These are phyloP conservation scores for Aphelinus certus DNA, from an alignment of 1,140 invertebrate genomes.

Conservation along the genomic window DNA sequence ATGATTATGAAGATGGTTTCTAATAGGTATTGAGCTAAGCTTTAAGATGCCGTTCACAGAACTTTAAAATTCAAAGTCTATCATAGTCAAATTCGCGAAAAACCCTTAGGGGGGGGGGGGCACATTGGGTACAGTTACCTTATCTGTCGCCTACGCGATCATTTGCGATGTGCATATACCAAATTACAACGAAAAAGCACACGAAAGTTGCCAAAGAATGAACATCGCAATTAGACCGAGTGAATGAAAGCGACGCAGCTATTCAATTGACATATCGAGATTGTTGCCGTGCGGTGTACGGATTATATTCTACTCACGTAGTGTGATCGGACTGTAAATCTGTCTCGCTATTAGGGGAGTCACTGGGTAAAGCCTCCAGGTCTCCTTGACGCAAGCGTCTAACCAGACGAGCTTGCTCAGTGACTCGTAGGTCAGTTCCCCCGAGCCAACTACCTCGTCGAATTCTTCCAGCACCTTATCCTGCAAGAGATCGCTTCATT, in stretches of 20 bases:
- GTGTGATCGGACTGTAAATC: slow-evolving; percentile 57
- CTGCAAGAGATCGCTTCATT: slow-evolving; percentile 48
- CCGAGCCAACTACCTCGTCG: slow-evolving; percentile 57
- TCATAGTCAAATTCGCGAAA: no score
- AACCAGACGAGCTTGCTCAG: slow-evolving; percentile 64
- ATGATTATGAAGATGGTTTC: no score
- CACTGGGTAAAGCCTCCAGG: slow-evolving; percentile 65
- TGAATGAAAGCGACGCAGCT: background rate
- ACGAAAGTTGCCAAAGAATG: background rate
- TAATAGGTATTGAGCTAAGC: no score
- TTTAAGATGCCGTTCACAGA: no score
- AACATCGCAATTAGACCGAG: background rate
- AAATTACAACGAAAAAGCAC: no score
- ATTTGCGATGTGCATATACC: no score
- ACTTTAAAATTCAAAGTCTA: no score
- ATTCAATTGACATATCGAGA: no score
- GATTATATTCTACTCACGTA: slow-evolving; percentile 47
- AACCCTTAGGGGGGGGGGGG: no score
- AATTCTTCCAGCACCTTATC: slow-evolving; percentile 68
- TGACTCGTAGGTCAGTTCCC: slow-evolving; percentile 60
- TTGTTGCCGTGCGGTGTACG: background rate
- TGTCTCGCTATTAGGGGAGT: slow-evolving; percentile 68
- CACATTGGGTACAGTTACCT: no score
- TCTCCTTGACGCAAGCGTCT: slow-evolving; percentile 67
- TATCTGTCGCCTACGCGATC: no score